These are phyloP conservation scores for Micronisus gabar DNA, from an alignment of 2,113 vertebrate species.

Conservation along the genomic window DNA sequence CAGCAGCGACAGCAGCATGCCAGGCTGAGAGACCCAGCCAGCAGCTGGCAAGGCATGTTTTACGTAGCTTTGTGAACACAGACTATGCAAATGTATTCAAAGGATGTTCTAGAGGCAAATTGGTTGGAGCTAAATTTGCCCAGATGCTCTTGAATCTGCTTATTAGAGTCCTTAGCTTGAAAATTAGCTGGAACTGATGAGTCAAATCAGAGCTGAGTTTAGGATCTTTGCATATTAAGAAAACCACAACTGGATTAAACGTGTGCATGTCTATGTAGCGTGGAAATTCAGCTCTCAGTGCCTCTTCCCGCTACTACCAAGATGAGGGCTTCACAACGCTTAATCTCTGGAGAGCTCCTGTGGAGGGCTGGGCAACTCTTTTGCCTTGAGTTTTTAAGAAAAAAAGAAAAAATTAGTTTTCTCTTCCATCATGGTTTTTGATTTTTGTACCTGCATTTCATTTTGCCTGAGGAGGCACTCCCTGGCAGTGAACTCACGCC, in stretches of 20 bases:
- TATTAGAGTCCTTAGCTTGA: slow-evolving; percentile 23
- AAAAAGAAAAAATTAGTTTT: not conserved
- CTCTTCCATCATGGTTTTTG: not conserved
- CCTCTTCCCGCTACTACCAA: not conserved
- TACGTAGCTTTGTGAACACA: not conserved
- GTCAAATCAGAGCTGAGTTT: not conserved
- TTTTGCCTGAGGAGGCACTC: not conserved
- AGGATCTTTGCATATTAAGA: slow-evolving; percentile 1
- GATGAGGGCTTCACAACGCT: not conserved
- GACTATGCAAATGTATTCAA: slow-evolving; percentile 46
- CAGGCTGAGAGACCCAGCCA: not conserved
- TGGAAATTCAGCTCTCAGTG: not conserved
- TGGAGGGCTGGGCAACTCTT: not conserved
- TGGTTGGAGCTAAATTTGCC: slow-evolving; percentile 46
- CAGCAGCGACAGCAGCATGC: not conserved
- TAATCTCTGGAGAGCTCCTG: not conserved
- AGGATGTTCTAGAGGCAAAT: slow-evolving; percentile 36
- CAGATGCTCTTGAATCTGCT: slow-evolving; percentile 43
- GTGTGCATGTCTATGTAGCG: not conserved
- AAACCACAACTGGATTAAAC: not conserved
- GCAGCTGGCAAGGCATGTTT: slow-evolving; percentile 21
- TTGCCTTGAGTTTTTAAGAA: not conserved
- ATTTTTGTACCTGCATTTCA: not conserved
- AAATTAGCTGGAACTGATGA: slow-evolving; percentile 51
- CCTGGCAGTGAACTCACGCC: not conserved